These are phyloP conservation scores for Papilio machaon DNA, from an alignment of 1,140 invertebrate genomes.

Conservation along the genomic window DNA sequence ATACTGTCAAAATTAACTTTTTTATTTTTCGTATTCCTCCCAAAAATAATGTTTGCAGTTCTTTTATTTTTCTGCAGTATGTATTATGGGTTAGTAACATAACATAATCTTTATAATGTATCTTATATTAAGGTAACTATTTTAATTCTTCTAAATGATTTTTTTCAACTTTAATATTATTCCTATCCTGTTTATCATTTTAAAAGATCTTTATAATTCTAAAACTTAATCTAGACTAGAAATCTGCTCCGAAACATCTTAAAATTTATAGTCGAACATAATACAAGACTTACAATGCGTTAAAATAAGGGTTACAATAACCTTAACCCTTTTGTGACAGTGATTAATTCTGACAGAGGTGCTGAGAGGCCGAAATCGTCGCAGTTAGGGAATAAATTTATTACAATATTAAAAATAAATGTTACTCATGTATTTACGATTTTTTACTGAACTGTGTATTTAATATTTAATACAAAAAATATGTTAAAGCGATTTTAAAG, in stretches of 20 bases:
- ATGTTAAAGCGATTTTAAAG: too few species aligned
- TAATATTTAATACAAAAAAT: too few species aligned
- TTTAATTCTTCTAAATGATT: too few species aligned
- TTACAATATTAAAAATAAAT: conserved; percentile 19
- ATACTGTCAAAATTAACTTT: too few species aligned
- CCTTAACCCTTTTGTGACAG: conserved; percentile 37
- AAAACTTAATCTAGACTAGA: not conserved
- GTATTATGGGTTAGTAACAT: too few species aligned
- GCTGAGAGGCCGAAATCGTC: conserved; percentile 15
- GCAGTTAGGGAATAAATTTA: conserved; percentile 18
- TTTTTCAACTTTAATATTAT: not conserved
- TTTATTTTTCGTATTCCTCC: too few species aligned
- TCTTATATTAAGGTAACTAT: too few species aligned
- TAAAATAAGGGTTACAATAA: conserved; percentile 36
- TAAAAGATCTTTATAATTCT: not conserved
- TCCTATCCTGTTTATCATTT: not conserved
- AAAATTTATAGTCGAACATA: conserved; percentile 26
- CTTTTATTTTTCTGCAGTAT: too few species aligned
- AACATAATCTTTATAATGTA: too few species aligned
- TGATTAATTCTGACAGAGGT: conserved; percentile 36
- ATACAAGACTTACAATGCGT: conserved; percentile 31
- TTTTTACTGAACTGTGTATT: not conserved
- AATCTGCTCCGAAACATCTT: conserved; percentile 17
- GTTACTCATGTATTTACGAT: not conserved
- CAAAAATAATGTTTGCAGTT: too few species aligned